phyloP scores from a whole-genome alignment of 1,140 invertebrate species.

The Diachasmimorpha longicaudata region DNA sequence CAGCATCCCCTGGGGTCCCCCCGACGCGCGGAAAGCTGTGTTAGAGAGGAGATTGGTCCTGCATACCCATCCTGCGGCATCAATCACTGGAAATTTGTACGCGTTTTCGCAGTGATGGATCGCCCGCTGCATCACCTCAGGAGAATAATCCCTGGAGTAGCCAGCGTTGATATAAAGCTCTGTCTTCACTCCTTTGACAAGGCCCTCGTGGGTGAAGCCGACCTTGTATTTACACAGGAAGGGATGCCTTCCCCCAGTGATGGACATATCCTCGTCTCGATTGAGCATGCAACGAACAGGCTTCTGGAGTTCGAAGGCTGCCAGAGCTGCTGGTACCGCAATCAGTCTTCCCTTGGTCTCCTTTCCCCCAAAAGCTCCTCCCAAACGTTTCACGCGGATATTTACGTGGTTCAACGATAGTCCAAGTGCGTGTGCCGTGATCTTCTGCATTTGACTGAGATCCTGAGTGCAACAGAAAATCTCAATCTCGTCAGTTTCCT shows the following conservation, averaged over 20 bases:
- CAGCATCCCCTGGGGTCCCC: constrained; percentile 90
- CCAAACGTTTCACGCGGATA: constrained; percentile 83
- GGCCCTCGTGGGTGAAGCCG: constrained; percentile 77
- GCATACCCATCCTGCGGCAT: constrained; percentile 74
- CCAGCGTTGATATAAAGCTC: constrained; percentile 85
- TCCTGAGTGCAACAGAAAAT: constrained; percentile 84
- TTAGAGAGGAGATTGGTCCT: constrained; percentile 89
- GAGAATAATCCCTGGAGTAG: constrained; percentile 81
- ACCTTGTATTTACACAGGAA: constrained; percentile 88
- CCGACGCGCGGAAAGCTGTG: constrained; percentile 90
- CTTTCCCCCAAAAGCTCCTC: constrained; percentile 96
- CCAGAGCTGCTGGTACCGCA: constrained; percentile 72
- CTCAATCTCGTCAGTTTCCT: constrained; percentile 85
- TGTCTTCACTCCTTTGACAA: constrained; percentile 75
- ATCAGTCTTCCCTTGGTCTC: constrained; percentile 75
- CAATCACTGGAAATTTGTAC: constrained; percentile 76
- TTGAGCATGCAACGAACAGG: constrained; percentile 90
- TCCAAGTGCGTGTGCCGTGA: constrained; percentile 75
- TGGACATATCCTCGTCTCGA: constrained; percentile 93
- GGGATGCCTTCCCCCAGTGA: constrained; percentile 87
- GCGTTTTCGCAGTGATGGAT: constrained; percentile 82
- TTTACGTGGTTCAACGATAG: constrained; percentile 79
- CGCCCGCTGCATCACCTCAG: constrained; percentile 76
- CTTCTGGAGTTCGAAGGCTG: constrained; percentile 65
- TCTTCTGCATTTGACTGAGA: constrained; percentile 78